These are phyloP conservation scores for Papilio helenus DNA, from an alignment of 1,140 invertebrate genomes.

Conservation along the genomic window DNA sequence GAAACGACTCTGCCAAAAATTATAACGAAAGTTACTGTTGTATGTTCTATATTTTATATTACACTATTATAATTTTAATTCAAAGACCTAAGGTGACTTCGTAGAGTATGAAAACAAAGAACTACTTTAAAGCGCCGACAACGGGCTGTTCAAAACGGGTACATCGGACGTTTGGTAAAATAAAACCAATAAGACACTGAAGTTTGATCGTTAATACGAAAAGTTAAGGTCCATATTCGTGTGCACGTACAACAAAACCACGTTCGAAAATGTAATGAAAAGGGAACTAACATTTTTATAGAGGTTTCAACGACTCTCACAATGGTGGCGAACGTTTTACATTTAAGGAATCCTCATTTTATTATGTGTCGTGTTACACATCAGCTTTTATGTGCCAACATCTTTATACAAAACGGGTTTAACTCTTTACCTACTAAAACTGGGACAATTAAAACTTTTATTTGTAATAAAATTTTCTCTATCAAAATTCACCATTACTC, in stretches of 20 bases:
- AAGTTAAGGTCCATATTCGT: conserved; percentile 52
- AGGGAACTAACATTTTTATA: conserved; percentile 81
- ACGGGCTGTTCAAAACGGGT: conserved; percentile 64
- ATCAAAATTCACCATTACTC: not conserved
- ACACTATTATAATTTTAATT: not conserved
- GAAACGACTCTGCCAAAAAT: not conserved
- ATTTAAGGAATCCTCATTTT: conserved; percentile 80
- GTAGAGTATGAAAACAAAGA: conserved; percentile 53
- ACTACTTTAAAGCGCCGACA: conserved; percentile 64
- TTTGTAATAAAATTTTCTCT: not conserved
- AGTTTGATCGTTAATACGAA: conserved; percentile 46
- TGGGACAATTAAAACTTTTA: not conserved
- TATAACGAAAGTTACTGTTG: not conserved
- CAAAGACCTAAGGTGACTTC: conserved; percentile 30
- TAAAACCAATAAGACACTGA: conserved; percentile 52
- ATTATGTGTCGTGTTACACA: conserved; percentile 77
- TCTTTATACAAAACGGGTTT: conserved; percentile 62
- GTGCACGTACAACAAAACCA: conserved; percentile 46
- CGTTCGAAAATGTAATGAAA: conserved; percentile 78
- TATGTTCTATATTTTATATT: not conserved
- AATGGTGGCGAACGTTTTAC: conserved; percentile 75
- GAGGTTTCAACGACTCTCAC: conserved; percentile 78
- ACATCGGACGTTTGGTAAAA: conserved; percentile 70
- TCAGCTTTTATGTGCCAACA: conserved; percentile 73
- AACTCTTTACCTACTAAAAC: not conserved